Percentiles rank a stretch among this genome's conserved stretches.
These are phyloP conservation scores for Aegotheles bennettii DNA, from an alignment of 2,113 vertebrate species.

Conservation along the genomic window DNA sequence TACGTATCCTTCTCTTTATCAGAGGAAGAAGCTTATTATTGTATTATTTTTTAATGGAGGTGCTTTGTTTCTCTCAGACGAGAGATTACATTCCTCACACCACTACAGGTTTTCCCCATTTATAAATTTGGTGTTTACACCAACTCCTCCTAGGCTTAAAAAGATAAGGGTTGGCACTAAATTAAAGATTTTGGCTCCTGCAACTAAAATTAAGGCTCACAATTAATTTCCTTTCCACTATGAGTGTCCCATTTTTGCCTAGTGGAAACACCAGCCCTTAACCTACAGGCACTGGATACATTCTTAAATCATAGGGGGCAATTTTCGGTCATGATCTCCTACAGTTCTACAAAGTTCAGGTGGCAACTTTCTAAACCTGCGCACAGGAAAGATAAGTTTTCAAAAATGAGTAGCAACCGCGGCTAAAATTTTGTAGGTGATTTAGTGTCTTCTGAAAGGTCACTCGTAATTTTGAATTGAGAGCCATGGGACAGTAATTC, in stretches of 20 bases:
- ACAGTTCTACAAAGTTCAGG: neutral
- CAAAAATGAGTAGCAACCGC: neutral
- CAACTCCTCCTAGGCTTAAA: conserved; percentile 3
- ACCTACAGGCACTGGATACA: conserved; percentile 26
- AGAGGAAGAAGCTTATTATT: neutral
- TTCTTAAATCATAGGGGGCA: neutral
- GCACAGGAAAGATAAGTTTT: neutral
- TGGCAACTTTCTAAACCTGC: neutral
- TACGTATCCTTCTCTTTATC: neutral
- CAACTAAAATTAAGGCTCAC: conserved; percentile 68
- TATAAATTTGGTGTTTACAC: neutral
- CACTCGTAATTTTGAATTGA: neutral
- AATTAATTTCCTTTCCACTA: neutral
- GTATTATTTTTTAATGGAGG: neutral
- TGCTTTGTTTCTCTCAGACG: conserved; percentile 32
- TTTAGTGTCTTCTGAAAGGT: neutral
- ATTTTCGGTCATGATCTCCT: neutral
- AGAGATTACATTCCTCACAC: conserved; percentile 43
- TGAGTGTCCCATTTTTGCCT: neutral
- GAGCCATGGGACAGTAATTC: neutral
- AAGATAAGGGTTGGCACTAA: conserved; percentile 52
- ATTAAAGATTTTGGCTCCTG: conserved; percentile 53
- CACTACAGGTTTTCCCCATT: neutral
- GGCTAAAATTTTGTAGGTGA: neutral
- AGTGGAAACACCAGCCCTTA: conserved; percentile 27